These are phyloP conservation scores for Drosophila eugracilis DNA, from an alignment of 1,140 invertebrate genomes.

Conservation along the genomic window DNA sequence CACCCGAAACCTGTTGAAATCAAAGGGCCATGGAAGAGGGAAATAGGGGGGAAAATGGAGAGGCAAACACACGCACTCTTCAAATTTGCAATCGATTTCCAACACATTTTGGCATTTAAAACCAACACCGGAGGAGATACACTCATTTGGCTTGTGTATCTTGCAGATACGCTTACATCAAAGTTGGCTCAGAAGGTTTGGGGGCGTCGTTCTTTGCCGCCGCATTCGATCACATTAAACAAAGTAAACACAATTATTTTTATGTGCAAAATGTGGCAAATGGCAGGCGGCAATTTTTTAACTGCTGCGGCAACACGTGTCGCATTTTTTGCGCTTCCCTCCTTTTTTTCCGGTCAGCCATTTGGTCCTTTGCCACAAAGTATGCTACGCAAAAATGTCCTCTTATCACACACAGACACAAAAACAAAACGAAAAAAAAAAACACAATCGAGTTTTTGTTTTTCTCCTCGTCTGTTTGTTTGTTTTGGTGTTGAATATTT, in stretches of 20 bases:
- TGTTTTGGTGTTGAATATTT: conserved; percentile 65
- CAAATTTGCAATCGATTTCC: conserved; percentile 47
- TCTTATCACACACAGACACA: conserved; percentile 62
- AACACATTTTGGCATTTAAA: conserved; percentile 48
- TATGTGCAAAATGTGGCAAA: conserved; percentile 60
- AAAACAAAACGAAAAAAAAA: not conserved
- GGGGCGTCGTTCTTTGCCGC: conserved; percentile 11
- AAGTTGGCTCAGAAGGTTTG: conserved; percentile 1
- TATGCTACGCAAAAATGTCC: conserved; percentile 62
- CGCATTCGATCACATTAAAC: conserved; percentile 74
- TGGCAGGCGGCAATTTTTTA: conserved; percentile 52
- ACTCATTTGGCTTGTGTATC: conserved; percentile 35
- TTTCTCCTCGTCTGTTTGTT: conserved; percentile 46
- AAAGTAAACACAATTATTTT: conserved; percentile 81
- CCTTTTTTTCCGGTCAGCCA: conserved; percentile 28
- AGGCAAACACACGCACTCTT: conserved; percentile 7
- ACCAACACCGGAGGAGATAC: conserved; percentile 27
- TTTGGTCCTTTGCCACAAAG: conserved; percentile 54
- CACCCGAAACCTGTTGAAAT: conserved; percentile 41
- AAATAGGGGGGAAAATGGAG: not conserved
- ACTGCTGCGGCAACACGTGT: conserved; percentile 64
- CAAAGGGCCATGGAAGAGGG: not conserved
- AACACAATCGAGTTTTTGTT: conserved; percentile 3
- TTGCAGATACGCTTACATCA: conserved; percentile 46
- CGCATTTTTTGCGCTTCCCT: conserved; percentile 36